Base-by-base conservation (phyloP, 2,797 vertebrate genomes). In the Cetoscarus ocellatus region DNA sequence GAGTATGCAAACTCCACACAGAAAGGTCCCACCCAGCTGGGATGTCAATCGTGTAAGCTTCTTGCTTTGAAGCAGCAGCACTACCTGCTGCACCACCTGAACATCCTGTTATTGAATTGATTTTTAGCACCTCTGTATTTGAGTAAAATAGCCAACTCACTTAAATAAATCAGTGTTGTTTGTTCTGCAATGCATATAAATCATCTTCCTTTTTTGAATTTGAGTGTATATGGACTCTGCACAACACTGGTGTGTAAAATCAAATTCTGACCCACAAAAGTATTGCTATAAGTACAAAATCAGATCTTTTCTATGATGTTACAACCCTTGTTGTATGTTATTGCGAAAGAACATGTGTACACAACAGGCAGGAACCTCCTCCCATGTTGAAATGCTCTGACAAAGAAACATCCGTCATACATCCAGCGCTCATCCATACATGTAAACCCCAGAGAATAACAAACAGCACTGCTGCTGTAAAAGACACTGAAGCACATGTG, bases 381-480 rank as follows among this genome's bases (percentile, higher is more conserved):
- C 13, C 61, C 42, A 15, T 17, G 27, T 8, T 52, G 39, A 47
- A 19, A 17, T 49, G 10, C 40, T 57, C 54, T 27, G 40, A 27
- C 53, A 15, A 35, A 38, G 38, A n/a, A 18, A 62, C 39, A 43
- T 71, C 36, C 51, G 4, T 35, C 18, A 27, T 27, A 52, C 54
- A 54, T 12, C 34, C 10, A 14, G 50, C 6, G 1, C 19, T 34
- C 45, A 57, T 15, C 17, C 36, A 5, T 35, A 11, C 48, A 47
- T 49, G 57, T 44, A 54, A 63, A 49, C 65, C 47, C 50, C 5
- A 43, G 51, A 78, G 51, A 62, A 53, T 19, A 55, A 0, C 13
- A 55, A 58, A 59, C 42, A 15, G 50, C 53, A n/a, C 17, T 52
- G 39, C 50, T 17, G 54, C 61, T 65, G 63, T 15, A 42, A 38